Base-by-base conservation (phyloP, 2,113 vertebrate genomes). In the Psittacula cyanocephala region DNA sequence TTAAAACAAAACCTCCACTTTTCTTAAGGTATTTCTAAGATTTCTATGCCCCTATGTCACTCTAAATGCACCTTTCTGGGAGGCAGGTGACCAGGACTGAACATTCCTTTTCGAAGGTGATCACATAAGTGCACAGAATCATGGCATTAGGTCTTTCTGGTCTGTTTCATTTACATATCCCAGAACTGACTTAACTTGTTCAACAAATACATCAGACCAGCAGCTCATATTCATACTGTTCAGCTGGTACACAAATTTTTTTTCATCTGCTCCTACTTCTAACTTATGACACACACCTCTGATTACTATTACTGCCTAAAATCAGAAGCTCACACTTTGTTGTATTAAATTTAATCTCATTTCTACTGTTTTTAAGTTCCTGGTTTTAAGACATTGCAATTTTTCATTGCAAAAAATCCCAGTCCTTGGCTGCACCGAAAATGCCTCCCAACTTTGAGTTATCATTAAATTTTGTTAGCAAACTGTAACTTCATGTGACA, bases 401-500 rank as follows among this genome's bases (percentile, higher is more conserved):
- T 70, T 86, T 91, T 91, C 2, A 0, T 89, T 92, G 47, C 47
- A 78, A 78, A 92, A 78, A 71, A 93, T 68, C 35, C 23, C 11
- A 20, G 60, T 52, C 39, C 7, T 91, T 55, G 68, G 23, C 35
- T 60, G 57, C 50, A 64, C 27, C 64, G 69, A 88, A 90, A 97
- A 78, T 75, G 29, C 25, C 76, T 92, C 72, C 31, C 29, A 92
- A 86, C 12, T 76, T 49, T 81, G 83, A 95, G 35, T 41, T 93
- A 94, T 69, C 81, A 72, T 74, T 90, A 86, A 82, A 87, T 91
- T 65, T 79, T 84, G 44, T 87, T 87, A 95, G 52, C 37, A 95
- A 86, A 85, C 63, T 57, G 55, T 86, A 90, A 86, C 49, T 94
- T 90, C 67, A 71, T 87, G 35, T 70, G 62, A 55, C 86, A 81